Conservation (phyloP, 2,888 invertebrate species). For the Epinotia nisella region DNA sequence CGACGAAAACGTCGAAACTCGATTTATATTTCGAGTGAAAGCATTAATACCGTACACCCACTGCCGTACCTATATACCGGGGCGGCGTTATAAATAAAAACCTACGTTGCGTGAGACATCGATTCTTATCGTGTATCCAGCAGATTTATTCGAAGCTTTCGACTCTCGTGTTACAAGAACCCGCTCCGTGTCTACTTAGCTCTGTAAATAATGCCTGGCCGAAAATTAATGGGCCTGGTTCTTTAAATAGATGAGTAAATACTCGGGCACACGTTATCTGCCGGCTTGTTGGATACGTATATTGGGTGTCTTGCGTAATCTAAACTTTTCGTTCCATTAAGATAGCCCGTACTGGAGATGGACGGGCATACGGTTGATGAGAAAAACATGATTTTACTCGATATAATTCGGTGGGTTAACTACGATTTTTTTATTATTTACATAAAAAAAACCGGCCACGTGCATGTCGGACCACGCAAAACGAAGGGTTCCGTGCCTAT, state of each 20-base stretch:
- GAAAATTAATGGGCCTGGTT: slow-evolving; percentile 79
- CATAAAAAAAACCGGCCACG: too few relatives aligned
- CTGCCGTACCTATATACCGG: slow-evolving; percentile 64
- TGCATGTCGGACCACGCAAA: too few relatives aligned
- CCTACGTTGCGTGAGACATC: slow-evolving; percentile 81
- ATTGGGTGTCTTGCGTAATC: slow-evolving; percentile 73
- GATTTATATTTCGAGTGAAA: slow-evolving; percentile 59
- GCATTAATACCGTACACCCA: slow-evolving; percentile 65
- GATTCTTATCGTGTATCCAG: slow-evolving; percentile 81
- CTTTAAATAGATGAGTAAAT: slow-evolving; percentile 84
- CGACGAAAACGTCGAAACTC: slow-evolving; percentile 51
- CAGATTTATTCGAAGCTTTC: slow-evolving; percentile 81
- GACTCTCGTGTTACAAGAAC: slow-evolving; percentile 73
- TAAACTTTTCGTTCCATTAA: slow-evolving; percentile 74
- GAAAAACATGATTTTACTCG: slow-evolving; percentile 24
- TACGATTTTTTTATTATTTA: background rate
- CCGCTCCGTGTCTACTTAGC: slow-evolving; percentile 82
- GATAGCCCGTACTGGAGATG: slow-evolving; percentile 56
- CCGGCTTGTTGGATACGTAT: slow-evolving; percentile 70
- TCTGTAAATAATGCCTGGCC: slow-evolving; percentile 80
- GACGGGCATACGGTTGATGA: slow-evolving; percentile 23
- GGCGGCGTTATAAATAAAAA: slow-evolving; percentile 66
- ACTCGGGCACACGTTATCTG: slow-evolving; percentile 76
- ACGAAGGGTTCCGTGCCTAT: too few relatives aligned
- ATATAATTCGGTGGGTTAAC: background rate